Evolutionary conservation across 2,797 vertebrate species (phyloP), one percentile per base, ranked within the genome.

Genomic region (Pristis pectinata): DNA sequence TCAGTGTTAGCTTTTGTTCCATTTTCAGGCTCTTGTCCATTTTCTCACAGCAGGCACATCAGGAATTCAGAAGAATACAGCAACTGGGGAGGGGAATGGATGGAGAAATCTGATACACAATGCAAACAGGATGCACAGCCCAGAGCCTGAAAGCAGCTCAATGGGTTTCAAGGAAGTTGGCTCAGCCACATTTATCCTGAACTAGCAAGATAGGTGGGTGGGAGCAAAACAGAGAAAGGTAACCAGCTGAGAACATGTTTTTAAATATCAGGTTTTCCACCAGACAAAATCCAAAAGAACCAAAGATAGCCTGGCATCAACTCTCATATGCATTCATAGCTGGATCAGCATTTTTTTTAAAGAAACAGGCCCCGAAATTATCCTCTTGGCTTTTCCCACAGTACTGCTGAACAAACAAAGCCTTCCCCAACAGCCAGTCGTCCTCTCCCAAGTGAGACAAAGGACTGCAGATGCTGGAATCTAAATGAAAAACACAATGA

Each of bases 91-190:
- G 85, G 19, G 19, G 61, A 91, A 91, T 91, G 87, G 87, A 37
- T 22, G 80, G 59, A 7, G 30, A n/a, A 59, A 6, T 87, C 83
- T 59, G 11, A 34, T 59, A 37, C 87, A 91, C 87, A 91, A 91
- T 91, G 11, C 87, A 91, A 91, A 91, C 59, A 67, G 87, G 87
- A 91, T 91, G 61, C 87, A 91, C 59, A 67, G 11, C 61, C 6
- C 30, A 27, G 80, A 83, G 83, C 34, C 83, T 91, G 87, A 67
- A 67, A 64, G 0, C 87, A 64, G 19, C 87, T 91, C 87, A 67
- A 91, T 67, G n/a, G 87, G 17, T 67, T 91, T 61, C n/a, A 91
- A 91, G 87, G 87, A 91, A 91, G 87, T 91, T 41, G 87, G 87
- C 19, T 41, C 61, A 11, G n/a, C 61, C 37, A 67, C 19, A 24